phyloP scores from a whole-genome alignment of 2,888 invertebrate genomes.

The Dryadula phaetusa region DNA sequence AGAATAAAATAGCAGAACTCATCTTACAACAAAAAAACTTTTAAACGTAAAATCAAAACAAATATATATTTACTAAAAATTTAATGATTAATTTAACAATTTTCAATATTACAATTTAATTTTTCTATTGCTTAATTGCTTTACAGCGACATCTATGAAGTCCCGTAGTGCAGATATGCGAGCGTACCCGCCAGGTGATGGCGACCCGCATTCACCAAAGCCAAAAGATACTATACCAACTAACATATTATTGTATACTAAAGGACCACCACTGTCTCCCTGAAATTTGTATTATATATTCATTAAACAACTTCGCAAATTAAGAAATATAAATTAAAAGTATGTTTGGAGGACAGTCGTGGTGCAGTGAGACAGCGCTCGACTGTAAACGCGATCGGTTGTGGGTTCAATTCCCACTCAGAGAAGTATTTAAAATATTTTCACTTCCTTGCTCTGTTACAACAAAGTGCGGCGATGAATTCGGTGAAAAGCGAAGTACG shows the following conservation, averaged over 20 bases:
- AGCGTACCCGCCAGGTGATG: conserved; percentile 25
- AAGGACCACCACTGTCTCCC: conserved; percentile 47
- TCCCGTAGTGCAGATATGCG: conserved; percentile 27
- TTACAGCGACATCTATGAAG: conserved; percentile 32
- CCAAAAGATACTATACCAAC: conserved; percentile 42
- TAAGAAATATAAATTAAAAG: neutral
- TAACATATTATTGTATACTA: conserved; percentile 31
- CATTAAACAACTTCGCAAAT: neutral
- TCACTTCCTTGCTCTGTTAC: no score
- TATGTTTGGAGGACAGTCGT: neutral
- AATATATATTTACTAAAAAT: no score
- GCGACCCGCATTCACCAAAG: neutral
- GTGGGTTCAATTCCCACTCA: no score
- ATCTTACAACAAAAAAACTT: no score
- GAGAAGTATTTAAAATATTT: no score
- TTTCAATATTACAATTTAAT: neutral
- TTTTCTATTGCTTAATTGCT: neutral
- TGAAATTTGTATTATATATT: neutral
- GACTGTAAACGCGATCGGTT: no score
- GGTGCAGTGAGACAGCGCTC: neutral
- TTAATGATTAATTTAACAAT: neutral
- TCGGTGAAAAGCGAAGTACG: no score
- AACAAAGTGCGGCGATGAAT: no score
- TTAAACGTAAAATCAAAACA: no score
- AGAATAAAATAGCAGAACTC: no score